These are phyloP conservation scores for Odontomachus brunneus DNA, from an alignment of 1,140 invertebrate genomes.

Conservation along the genomic window DNA sequence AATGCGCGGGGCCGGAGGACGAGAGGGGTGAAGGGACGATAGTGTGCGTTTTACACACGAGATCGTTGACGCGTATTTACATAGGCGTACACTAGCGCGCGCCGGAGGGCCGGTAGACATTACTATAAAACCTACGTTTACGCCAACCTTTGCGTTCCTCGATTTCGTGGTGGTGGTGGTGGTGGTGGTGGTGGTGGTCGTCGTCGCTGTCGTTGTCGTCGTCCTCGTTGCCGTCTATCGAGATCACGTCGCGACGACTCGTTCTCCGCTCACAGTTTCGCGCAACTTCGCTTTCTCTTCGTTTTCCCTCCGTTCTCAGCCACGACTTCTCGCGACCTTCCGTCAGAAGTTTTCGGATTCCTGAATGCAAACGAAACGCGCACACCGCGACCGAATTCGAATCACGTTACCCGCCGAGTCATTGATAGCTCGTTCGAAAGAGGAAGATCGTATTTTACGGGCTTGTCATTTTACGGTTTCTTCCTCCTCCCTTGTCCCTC, in stretches of 20 bases:
- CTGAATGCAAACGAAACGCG: constrained; percentile 48
- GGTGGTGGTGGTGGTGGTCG: neutral
- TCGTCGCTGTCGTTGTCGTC: constrained; percentile 1
- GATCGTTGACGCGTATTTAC: constrained; percentile 60
- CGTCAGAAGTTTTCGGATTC: constrained; percentile 56
- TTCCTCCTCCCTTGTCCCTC: neutral
- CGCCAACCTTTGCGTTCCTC: constrained; percentile 43
- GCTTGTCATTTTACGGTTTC: constrained; percentile 39
- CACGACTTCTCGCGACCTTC: constrained; percentile 48
- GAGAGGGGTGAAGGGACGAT: neutral
- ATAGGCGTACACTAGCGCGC: constrained; percentile 32
- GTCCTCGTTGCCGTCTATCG: constrained; percentile 39
- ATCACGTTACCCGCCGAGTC: constrained; percentile 71
- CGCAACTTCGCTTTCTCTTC: constrained; percentile 48
- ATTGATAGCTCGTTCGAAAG: constrained; percentile 64
- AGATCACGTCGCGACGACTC: constrained; percentile 51
- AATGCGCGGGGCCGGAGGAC: constrained; percentile 1
- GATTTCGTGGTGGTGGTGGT: constrained; percentile 31
- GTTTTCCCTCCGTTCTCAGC: constrained; percentile 23
- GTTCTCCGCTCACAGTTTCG: constrained; percentile 4
- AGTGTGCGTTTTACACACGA: constrained; percentile 55
- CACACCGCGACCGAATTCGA: constrained; percentile 73
- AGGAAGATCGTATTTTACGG: constrained; percentile 64
- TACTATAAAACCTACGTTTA: constrained; percentile 51
- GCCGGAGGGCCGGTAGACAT: constrained; percentile 25